Base-by-base conservation (phyloP, 2,888 invertebrate genomes). In the Hydropsyche betteni region DNA sequence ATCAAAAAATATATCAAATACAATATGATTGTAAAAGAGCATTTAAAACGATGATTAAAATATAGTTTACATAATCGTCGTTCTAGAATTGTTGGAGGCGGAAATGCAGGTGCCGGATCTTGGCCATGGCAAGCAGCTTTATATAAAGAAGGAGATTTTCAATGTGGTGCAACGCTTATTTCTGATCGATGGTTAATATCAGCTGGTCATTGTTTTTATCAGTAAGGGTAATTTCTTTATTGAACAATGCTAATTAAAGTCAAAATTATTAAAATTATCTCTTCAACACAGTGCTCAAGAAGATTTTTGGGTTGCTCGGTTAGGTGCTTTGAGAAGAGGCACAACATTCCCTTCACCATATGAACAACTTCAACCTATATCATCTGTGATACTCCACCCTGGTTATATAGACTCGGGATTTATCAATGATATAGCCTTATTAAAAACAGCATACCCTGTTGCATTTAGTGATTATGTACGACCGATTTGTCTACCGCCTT, bases 111-210 rank as follows among this genome's bases (percentile, higher is more conserved):
- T 72, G 89, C 91, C 7, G 94, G 94, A 80, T 91, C 93, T 38
- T 94, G 94, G 93, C 94, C 94, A 4, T 94, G 94, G 94, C 93
- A 93, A 86, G 93, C 93, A n/a, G 94, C 94, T 52, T 88, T 94
- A 33, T 94, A 94, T 85, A 91, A 93, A 81, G 93, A 94, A 85
- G 94, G 94, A 0, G 93, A 93, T 85, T 94, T 93, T 86, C 94
- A 94, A 84, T 94, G 94, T 83, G 94, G 94, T 24, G 94, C 91
- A 24, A 93, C 93, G 2, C 88, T 94, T 68, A 88, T 94, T 79
- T 88, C 90, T 12, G 87, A 90, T 75, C 87, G 88, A 81, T 94
- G 94, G 93, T 88, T 94, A 70, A 86, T 94, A 5, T 93, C 93
- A 0, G 94, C 94, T 64, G 93, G 93, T 53, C 94, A 94, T 83